Percentiles rank a stretch among this genome's conserved stretches.
phyloP scores from a whole-genome alignment of 2,888 invertebrate species.

The Drosophila paranaensis region DNA sequence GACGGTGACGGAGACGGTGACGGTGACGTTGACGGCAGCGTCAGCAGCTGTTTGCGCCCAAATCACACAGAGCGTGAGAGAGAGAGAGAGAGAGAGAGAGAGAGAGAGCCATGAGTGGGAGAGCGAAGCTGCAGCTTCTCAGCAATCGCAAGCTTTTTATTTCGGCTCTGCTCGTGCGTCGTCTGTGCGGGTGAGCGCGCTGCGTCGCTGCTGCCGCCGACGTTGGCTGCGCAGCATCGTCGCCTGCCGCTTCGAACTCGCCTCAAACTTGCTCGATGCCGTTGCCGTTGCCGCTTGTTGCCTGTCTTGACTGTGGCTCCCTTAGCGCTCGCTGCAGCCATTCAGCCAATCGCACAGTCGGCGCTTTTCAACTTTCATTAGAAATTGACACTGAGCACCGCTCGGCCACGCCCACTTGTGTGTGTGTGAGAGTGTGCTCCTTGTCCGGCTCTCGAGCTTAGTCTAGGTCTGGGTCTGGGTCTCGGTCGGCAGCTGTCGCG shows the following conservation, averaged over 20 bases:
- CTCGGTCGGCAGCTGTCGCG: conserved; percentile 5
- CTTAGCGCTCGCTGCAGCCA: conserved; percentile 16
- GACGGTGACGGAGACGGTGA: not conserved
- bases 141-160: conserved; percentile 39
- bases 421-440: conserved; percentile 28
- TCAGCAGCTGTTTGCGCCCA: conserved; percentile 10
- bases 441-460: conserved; percentile 17
- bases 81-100: not conserved
- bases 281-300: conserved; percentile 17
- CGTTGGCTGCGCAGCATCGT: conserved; percentile 51
- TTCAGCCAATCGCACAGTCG: conserved; percentile 65
- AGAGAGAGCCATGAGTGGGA: conserved; percentile 13
- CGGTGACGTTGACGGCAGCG: conserved; percentile 4
- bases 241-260: conserved; percentile 49
- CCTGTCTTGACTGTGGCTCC: conserved; percentile 12
- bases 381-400: conserved; percentile 50
- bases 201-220: conserved; percentile 12
- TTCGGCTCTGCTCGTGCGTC: conserved; percentile 10
- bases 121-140: conserved; percentile 29
- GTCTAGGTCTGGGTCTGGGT: conserved; percentile 4
- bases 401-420: conserved; percentile 53
- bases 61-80: not conserved
- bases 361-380: conserved; percentile 75
- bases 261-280: conserved; percentile 63
- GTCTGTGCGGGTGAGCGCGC: conserved; percentile 41